phyloP scores from a whole-genome alignment of 2,797 vertebrate genomes.

The Oreochromis mossambicus region DNA sequence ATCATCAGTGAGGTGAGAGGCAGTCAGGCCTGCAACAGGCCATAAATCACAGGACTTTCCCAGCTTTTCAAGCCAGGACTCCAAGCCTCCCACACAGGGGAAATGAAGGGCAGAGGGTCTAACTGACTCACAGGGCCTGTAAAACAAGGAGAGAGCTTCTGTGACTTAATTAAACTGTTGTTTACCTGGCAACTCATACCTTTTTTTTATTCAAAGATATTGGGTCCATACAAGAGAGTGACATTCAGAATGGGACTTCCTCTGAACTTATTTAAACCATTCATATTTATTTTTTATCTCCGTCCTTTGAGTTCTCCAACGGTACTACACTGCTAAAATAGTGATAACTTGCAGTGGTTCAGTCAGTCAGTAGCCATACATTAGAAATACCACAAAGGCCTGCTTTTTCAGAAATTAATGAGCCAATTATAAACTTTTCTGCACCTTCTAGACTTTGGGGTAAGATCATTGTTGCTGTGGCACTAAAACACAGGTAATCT shows the following conservation, averaged over 20 bases:
- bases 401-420: background rate
- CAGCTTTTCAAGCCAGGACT: slow-evolving; percentile 63
- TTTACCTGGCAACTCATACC: slow-evolving; percentile 6
- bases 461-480: background rate
- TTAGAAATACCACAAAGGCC: background rate
- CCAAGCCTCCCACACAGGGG: slow-evolving; percentile 67
- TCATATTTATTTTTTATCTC: background rate
- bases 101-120: slow-evolving; percentile 63
- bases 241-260: background rate
- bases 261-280: background rate
- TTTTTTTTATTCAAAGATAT: background rate
- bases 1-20: slow-evolving; percentile 60
- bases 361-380: background rate
- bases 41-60: slow-evolving; percentile 79
- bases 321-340: background rate
- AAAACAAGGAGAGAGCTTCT: slow-evolving; percentile 33
- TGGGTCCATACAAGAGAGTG: background rate
- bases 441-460: background rate
- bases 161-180: slow-evolving; percentile 70
- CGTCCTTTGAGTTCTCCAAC: background rate
- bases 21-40: slow-evolving; percentile 74
- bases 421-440: background rate
- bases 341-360: background rate
- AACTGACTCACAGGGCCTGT: slow-evolving; percentile 54
- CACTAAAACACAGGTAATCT: background rate